Percentiles rank a stretch among this genome's conserved stretches.
phyloP scores from a whole-genome alignment of 1,140 invertebrate species.

The Heliconius himera region DNA sequence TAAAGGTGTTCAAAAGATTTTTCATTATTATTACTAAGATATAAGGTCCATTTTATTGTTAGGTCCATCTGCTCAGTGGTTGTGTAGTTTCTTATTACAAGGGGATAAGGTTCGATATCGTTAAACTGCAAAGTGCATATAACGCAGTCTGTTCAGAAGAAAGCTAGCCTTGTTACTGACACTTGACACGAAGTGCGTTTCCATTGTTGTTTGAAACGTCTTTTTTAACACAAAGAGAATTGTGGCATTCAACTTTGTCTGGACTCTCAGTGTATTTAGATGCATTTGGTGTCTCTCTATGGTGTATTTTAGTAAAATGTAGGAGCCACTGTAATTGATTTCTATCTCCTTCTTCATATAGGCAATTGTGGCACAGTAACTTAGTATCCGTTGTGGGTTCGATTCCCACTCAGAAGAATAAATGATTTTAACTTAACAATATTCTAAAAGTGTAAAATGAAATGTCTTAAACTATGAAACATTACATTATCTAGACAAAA shows the following conservation, averaged over 20 bases:
- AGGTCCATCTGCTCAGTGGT: neutral
- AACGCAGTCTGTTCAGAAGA: conserved; percentile 65
- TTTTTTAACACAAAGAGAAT: conserved; percentile 4
- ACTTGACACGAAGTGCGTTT: conserved; percentile 65
- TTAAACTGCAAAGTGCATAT: conserved; percentile 30
- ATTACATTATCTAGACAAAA: no score
- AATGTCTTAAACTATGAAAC: no score
- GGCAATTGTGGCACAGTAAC: no score
- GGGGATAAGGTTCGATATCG: conserved; percentile 39
- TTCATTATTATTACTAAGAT: conserved; percentile 28
- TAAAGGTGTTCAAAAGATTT: conserved; percentile 19
- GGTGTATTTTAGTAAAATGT: neutral
- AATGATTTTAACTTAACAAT: no score
- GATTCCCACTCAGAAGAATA: no score
- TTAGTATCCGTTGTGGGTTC: no score
- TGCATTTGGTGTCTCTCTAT: neutral
- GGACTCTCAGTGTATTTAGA: neutral
- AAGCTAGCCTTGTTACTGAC: conserved; percentile 70
- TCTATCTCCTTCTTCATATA: no score
- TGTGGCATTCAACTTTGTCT: no score
- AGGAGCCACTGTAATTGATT: no score
- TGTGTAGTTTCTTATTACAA: conserved; percentile 34
- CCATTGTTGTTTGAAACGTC: conserved; percentile 53
- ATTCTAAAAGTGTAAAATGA: no score
- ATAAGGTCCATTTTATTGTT: conserved; percentile 33